Conservation (phyloP, 2,113 vertebrate genomes). For the Rutilus rutilus region DNA sequence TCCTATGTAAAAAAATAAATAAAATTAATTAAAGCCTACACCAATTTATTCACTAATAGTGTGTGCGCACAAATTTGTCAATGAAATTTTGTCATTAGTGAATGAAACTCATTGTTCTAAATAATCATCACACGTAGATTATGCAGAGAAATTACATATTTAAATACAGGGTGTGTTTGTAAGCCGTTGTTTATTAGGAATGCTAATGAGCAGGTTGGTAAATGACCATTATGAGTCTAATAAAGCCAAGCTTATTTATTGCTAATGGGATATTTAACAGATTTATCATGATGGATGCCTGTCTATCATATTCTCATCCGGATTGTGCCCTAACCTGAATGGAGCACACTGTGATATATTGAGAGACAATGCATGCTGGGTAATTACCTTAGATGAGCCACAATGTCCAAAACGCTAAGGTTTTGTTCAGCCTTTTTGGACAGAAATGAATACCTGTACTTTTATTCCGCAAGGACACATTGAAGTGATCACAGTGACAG, state of each 20-base stretch:
- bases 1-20: not conserved
- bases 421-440: not conserved
- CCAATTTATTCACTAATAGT: not conserved
- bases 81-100: too few relatives aligned
- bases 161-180: not conserved
- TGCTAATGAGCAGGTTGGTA: slow-evolving; percentile 30
- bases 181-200: slow-evolving; percentile 23
- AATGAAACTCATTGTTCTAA: too few relatives aligned
- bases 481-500: not conserved
- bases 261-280: slow-evolving; percentile 25
- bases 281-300: slow-evolving; percentile 33
- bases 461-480: not conserved
- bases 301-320: slow-evolving; percentile 32
- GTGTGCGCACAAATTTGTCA: too few relatives aligned
- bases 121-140: not conserved
- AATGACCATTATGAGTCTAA: slow-evolving; percentile 41
- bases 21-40: not conserved
- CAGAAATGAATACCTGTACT: not conserved
- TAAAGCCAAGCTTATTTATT: slow-evolving; percentile 35
- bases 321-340: not conserved
- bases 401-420: not conserved
- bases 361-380: not conserved
- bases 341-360: not conserved
- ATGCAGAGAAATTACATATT: not conserved
- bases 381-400: slow-evolving; percentile 33